These are phyloP conservation scores for Microctenopoma steveboyesi DNA, from an alignment of 2,797 vertebrate genomes.

Conservation along the genomic window DNA sequence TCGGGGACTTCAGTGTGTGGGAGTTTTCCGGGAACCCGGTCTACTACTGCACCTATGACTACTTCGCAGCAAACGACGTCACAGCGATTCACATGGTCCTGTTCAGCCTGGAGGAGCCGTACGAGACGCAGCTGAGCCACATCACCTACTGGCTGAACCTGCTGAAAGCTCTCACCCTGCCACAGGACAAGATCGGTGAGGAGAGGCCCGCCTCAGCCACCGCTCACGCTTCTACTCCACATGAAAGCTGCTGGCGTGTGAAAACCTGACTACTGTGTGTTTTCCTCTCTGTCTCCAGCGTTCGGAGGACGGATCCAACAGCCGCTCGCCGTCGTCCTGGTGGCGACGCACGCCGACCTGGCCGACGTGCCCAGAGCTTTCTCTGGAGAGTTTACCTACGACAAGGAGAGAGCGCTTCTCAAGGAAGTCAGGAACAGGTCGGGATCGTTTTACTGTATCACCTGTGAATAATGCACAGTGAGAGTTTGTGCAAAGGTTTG, in stretches of 20 bases:
- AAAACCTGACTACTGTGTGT: neutral
- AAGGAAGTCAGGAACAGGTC: conserved; percentile 95
- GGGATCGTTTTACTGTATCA: neutral
- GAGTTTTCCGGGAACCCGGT: conserved; percentile 98
- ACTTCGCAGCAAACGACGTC: conserved; percentile 93
- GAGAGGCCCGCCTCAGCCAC: neutral
- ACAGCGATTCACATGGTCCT: conserved; percentile 92
- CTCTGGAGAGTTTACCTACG: conserved; percentile 94
- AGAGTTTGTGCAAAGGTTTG: too few species aligned
- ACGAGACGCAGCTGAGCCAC: conserved; percentile 95
- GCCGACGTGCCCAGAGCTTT: conserved; percentile 90
- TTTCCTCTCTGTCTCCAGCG: conserved; percentile 70
- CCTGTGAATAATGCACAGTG: too few species aligned
- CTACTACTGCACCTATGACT: conserved; percentile 96
- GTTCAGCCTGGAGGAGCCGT: conserved; percentile 96
- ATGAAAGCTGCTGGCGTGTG: too few species aligned
- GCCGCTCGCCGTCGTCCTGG: conserved; percentile 89
- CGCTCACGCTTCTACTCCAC: neutral
- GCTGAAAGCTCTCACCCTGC: conserved; percentile 91
- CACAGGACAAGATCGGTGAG: conserved; percentile 92
- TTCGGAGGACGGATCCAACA: conserved; percentile 92
- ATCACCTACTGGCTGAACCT: conserved; percentile 97
- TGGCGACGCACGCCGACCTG: conserved; percentile 95
- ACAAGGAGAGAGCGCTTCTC: conserved; percentile 89
- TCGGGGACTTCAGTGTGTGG: conserved; percentile 97